Conservation (phyloP, 2,888 invertebrate species). For the Nineta flava region DNA sequence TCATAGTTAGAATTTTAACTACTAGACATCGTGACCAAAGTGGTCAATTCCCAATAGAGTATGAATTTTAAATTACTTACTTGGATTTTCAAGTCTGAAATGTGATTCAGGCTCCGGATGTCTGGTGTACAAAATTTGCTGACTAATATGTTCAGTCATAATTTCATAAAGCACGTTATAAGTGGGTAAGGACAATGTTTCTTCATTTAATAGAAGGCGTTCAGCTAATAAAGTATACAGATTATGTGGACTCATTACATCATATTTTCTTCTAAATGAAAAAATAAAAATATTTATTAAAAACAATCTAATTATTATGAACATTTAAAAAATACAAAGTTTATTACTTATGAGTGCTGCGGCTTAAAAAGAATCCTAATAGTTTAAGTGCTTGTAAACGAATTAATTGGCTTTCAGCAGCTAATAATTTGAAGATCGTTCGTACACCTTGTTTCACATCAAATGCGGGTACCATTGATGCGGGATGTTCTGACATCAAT, state of each 20-base stretch:
- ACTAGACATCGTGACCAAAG: too few species aligned
- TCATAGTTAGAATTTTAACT: too few species aligned
- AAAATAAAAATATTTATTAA: slow-evolving; percentile 9
- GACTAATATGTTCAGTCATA: slow-evolving; percentile 92
- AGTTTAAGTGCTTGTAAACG: slow-evolving; percentile 91
- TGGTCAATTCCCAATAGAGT: background rate
- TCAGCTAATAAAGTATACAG: slow-evolving; percentile 92
- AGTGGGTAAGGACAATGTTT: slow-evolving; percentile 79
- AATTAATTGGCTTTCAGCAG: slow-evolving; percentile 91
- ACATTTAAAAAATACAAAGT: background rate
- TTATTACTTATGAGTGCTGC: slow-evolving; percentile 92
- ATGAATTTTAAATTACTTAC: slow-evolving; percentile 35
- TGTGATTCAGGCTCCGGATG: slow-evolving; percentile 93
- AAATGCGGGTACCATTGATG: slow-evolving; percentile 98
- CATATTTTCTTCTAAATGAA: slow-evolving; percentile 77
- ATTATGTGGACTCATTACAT: slow-evolving; percentile 98
- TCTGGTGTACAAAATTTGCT: slow-evolving; percentile 83
- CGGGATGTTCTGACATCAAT: slow-evolving; percentile 95
- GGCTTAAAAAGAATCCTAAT: slow-evolving; percentile 91
- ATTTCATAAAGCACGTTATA: slow-evolving; percentile 99
- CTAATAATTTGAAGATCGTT: slow-evolving; percentile 91
- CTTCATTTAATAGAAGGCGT: slow-evolving; percentile 75
- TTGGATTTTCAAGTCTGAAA: slow-evolving; percentile 90
- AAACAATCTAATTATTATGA: background rate
- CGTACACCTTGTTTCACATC: slow-evolving; percentile 94